phyloP scores from a whole-genome alignment of 2,113 vertebrate species.

The Marmota monax region DNA sequence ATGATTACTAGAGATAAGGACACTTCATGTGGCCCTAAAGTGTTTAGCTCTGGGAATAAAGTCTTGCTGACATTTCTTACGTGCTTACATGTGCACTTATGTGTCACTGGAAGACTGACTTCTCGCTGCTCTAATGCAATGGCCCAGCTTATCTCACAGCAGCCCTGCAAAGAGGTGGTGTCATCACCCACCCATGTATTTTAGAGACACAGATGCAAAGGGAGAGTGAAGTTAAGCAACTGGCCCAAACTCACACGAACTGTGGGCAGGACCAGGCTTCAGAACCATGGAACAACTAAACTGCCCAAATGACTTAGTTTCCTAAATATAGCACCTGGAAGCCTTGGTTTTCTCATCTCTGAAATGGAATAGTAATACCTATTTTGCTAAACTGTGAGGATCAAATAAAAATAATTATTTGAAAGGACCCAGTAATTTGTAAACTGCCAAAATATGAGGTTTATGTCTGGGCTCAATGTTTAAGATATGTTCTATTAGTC shows the following conservation, averaged over 20 bases:
- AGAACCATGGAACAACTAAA: not conserved
- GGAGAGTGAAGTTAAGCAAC: not conserved
- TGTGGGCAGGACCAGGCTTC: not conserved
- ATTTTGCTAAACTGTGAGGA: not conserved
- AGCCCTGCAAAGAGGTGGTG: not conserved
- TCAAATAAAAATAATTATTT: not conserved
- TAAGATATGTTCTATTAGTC: not conserved
- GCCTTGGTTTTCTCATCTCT: not conserved
- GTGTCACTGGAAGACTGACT: not conserved
- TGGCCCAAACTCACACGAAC: not conserved
- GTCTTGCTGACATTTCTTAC: not conserved
- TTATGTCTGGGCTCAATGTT: not conserved
- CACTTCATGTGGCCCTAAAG: not conserved
- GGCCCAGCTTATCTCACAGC: not conserved
- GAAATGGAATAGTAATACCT: not conserved
- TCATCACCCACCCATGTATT: not conserved
- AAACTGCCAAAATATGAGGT: not conserved
- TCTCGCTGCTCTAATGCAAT: not conserved
- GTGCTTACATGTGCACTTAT: not conserved
- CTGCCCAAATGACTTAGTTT: no score
- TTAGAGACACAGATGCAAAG: not conserved
- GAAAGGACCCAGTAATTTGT: not conserved
- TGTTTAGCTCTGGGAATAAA: not conserved
- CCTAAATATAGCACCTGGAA: not conserved
- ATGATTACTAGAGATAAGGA: slow-evolving; percentile 34